phyloP scores from a whole-genome alignment of 2,888 invertebrate species.

The Ashinkailepas kermadecensis region DNA sequence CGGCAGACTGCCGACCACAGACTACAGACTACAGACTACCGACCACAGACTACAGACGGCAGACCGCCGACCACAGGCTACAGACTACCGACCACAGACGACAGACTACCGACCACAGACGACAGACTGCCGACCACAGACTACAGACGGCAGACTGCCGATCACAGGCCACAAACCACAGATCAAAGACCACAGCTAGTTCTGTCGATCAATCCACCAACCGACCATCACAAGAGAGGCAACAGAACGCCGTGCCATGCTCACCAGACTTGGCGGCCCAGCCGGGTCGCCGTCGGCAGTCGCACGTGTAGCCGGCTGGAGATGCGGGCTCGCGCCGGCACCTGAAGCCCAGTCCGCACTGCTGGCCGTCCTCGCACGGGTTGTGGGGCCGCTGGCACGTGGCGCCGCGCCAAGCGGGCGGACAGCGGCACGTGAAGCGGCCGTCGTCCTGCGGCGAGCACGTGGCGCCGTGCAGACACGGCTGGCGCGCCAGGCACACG shows the following conservation, averaged over 20 bases:
- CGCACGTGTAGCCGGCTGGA: neutral
- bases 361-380: neutral
- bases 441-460: neutral
- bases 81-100: too few species aligned
- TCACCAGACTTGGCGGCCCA: constrained; percentile 12
- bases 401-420: neutral
- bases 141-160: too few species aligned
- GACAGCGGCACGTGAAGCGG: constrained; percentile 10
- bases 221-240: too few species aligned
- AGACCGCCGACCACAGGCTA: too few species aligned
- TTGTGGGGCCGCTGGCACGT: neutral
- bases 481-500: neutral
- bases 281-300: neutral
- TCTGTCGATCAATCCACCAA: too few species aligned
- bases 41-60: too few species aligned
- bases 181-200: too few species aligned
- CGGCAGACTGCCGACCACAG: too few species aligned
- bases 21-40: too few species aligned
- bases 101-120: too few species aligned
- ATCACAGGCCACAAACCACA: too few species aligned
- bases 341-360: neutral
- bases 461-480: constrained; percentile 14
- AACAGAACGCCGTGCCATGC: neutral
- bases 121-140: too few species aligned
- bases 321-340: neutral